These are phyloP conservation scores for Bubalus kerabau DNA, from an alignment of 2,113 vertebrate species.

Conservation along the genomic window DNA sequence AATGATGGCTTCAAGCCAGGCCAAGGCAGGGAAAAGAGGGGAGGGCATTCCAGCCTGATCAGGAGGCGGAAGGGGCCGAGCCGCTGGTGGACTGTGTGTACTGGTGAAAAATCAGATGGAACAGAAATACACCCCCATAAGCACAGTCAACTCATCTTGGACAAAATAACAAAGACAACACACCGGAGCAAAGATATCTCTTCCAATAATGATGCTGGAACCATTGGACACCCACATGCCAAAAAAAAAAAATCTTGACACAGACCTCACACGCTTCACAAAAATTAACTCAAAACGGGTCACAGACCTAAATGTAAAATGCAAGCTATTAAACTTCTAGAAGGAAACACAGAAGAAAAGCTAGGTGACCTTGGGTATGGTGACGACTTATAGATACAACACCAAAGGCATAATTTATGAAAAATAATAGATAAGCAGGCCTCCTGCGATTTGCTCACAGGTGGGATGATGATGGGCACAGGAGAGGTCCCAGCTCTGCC, in stretches of 20 bases:
- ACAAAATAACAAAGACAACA: not conserved
- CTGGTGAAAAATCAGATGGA: not conserved
- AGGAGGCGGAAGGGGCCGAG: not conserved
- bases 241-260: not conserved
- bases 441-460: not conserved
- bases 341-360: not conserved
- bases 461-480: rapidly evolving
- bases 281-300: not conserved
- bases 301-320: not conserved
- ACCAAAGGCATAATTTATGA: not conserved
- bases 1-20: not conserved
- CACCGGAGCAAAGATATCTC: not conserved
- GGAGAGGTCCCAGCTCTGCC: not conserved
- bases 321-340: not conserved
- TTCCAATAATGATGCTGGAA: not conserved
- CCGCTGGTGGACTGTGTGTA: not conserved
- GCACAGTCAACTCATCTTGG: not conserved
- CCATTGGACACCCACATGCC: not conserved
- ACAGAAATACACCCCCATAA: not conserved
- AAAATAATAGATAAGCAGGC: not conserved
- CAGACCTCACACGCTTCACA: not conserved
- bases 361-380: not conserved
- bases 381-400: not conserved
- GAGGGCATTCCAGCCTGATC: too few species aligned
- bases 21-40: too few species aligned